These are phyloP conservation scores for Mycalesis mineus DNA, from an alignment of 2,888 invertebrate species.

Conservation along the genomic window DNA sequence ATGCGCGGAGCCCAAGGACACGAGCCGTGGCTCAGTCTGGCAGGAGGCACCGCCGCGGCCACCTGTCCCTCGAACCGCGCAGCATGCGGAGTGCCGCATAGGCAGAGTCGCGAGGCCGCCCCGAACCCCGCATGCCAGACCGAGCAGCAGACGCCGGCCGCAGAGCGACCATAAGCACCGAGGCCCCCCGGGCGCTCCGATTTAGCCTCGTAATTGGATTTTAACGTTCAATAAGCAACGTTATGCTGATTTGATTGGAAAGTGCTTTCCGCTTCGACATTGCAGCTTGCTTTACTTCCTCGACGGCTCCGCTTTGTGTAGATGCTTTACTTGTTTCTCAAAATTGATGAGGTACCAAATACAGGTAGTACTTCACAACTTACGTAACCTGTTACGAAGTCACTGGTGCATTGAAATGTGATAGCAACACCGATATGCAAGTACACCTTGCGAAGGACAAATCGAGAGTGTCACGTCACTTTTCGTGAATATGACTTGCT, in stretches of 20 bases:
- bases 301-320: constrained; percentile 58
- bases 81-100: constrained; percentile 65
- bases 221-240: constrained; percentile 71
- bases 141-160: constrained; percentile 56
- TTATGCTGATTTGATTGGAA: constrained; percentile 69
- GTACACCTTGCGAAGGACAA: constrained; percentile 42
- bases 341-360: constrained; percentile 44
- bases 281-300: constrained; percentile 67
- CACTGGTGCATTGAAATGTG: constrained; percentile 59
- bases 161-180: constrained; percentile 65
- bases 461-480: constrained; percentile 39
- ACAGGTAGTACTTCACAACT: constrained; percentile 39
- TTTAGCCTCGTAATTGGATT: constrained; percentile 77
- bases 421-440: constrained; percentile 48
- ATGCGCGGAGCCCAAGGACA: constrained; percentile 70
- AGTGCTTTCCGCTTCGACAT: constrained; percentile 72
- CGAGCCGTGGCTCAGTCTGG: constrained; percentile 69
- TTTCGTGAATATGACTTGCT: constrained; percentile 71
- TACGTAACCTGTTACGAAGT: constrained; percentile 63
- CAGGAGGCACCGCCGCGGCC: constrained; percentile 65
- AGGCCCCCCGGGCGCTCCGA: constrained; percentile 73
- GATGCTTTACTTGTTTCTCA: constrained; percentile 60
- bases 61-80: constrained; percentile 51
- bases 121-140: constrained; percentile 61
- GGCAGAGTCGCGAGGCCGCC: constrained; percentile 53